Evolutionary conservation across 1,140 invertebrate genomes (phyloP).

Genomic region (Zaprionus tsacasi): DNA sequence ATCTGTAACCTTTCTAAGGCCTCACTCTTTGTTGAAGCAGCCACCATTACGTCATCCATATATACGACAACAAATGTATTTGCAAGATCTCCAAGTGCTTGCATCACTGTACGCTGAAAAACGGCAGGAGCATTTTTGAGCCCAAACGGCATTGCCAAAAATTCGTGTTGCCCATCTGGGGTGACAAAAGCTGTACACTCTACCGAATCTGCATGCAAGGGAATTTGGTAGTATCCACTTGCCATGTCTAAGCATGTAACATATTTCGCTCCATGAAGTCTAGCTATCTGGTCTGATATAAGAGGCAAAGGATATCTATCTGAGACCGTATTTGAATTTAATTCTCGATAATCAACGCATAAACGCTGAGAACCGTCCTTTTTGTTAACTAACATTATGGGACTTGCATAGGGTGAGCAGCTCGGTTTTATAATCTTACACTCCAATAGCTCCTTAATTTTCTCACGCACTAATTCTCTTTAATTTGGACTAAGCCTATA

Average conservation of each 20-base stretch:
- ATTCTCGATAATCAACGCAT: constrained; percentile 15
- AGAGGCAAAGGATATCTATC: background rate
- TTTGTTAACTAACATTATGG: no score
- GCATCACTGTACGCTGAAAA: constrained; percentile 20
- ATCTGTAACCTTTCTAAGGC: constrained; percentile 20
- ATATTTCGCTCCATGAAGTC: constrained; percentile 30
- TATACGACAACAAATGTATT: constrained; percentile 24
- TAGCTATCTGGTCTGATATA: background rate
- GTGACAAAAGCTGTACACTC: constrained; percentile 12
- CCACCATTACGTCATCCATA: constrained; percentile 24
- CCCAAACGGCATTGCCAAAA: constrained; percentile 27
- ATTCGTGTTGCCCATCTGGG: constrained; percentile 20
- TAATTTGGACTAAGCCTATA: constrained; percentile 8
- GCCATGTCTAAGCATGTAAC: constrained; percentile 22
- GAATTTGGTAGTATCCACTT: constrained; percentile 14
- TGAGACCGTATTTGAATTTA: constrained; percentile 22
- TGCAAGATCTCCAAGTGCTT: constrained; percentile 21
- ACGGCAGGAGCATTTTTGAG: constrained; percentile 12
- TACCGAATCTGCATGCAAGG: constrained; percentile 18
- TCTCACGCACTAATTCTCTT: no score
- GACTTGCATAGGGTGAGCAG: no score
- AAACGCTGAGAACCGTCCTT: background rate
- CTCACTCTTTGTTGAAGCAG: constrained; percentile 17
- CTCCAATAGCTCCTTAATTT: no score
- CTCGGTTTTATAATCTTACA: no score